These are phyloP conservation scores for Drosophila virilis DNA, from an alignment of 1,140 invertebrate genomes.

Conservation along the genomic window DNA sequence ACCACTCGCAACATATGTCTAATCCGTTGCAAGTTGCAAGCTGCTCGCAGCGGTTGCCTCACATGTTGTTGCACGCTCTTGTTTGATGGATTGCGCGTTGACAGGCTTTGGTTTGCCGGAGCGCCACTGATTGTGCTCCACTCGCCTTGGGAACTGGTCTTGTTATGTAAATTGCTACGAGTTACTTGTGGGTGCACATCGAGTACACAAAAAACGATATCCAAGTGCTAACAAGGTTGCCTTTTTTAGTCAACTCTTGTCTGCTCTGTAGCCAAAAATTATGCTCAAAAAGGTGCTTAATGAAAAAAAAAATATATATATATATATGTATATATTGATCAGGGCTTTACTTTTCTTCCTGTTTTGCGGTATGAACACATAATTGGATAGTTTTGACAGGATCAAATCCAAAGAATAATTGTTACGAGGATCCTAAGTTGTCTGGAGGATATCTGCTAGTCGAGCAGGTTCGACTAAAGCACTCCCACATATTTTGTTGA, in stretches of 20 bases:
- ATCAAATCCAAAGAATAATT: too few species aligned
- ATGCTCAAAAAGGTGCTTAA: background rate
- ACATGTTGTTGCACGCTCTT: slow-evolving; percentile 49
- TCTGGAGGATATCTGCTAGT: background rate
- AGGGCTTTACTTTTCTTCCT: too few species aligned
- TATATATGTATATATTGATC: too few species aligned
- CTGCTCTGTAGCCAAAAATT: background rate
- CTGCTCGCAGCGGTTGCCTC: slow-evolving; percentile 47
- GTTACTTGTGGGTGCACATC: slow-evolving; percentile 68
- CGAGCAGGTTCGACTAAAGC: too few species aligned
- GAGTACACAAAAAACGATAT: slow-evolving; percentile 33
- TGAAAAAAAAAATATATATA: too few species aligned
- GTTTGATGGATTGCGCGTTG: slow-evolving; percentile 81
- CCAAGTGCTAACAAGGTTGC: slow-evolving; percentile 73
- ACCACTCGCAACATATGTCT: slow-evolving; percentile 38
- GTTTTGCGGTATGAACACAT: too few species aligned
- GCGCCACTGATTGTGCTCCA: slow-evolving; percentile 75
- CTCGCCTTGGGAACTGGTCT: slow-evolving; percentile 76
- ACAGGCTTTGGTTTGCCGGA: slow-evolving; percentile 63
- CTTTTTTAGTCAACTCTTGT: slow-evolving; percentile 18
- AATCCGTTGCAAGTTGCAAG: slow-evolving; percentile 19
- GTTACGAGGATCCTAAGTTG: too few species aligned
- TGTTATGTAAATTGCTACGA: slow-evolving; percentile 75
- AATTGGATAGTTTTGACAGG: too few species aligned
- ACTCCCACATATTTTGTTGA: background rate